Base-by-base conservation (phyloP, 2,888 invertebrate species). In the Xestia rhomboidea region DNA sequence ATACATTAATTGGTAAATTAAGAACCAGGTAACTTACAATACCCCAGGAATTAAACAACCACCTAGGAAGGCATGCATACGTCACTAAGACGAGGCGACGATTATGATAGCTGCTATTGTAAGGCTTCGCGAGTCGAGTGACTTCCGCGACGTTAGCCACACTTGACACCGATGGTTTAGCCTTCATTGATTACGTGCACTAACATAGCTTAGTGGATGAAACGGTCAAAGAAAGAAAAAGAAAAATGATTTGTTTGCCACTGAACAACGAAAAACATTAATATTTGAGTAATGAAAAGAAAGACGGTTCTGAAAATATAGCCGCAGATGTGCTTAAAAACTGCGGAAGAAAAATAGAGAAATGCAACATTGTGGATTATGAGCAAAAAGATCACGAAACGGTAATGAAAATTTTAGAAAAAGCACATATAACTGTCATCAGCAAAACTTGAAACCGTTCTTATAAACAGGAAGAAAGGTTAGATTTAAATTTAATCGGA, bases 71-170 rank as follows among this genome's bases (percentile, higher is more conserved):
- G 68, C 64, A 60, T 63, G 30, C 44, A 72, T 41, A 75, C 73
- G 77, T 88, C 75, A 79, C 69, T 18, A 57, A 78, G 62, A 60
- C 71, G 76, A 79, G 60, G 74, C 74, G 44, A 71, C 73, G 66
- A 63, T 73, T 74, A 85, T 76, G 77, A 87, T 79, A 64, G 77
- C 60, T 73, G 71, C 64, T 49, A 73, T 85, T 83, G 75, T 88
- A 76, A 1, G 86, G 88, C 87, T 87, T 87, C 88, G 68, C 73
- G 79, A 66, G 74, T 68, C 79, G 78, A 87, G 73, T 72, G 69
- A 81, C 78, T 87, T 88, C 88, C 87, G 84, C 75, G 81, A 84
- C 44, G 67, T 34, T 73, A 62, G 68, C 49, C 74, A 10, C 82
- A 86, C 88, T 88, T 84, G 87, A 86, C 84, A 87, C 76, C 77